Conservation (phyloP, 2,113 vertebrate genomes). For the Xiphorhynchus elegans region DNA sequence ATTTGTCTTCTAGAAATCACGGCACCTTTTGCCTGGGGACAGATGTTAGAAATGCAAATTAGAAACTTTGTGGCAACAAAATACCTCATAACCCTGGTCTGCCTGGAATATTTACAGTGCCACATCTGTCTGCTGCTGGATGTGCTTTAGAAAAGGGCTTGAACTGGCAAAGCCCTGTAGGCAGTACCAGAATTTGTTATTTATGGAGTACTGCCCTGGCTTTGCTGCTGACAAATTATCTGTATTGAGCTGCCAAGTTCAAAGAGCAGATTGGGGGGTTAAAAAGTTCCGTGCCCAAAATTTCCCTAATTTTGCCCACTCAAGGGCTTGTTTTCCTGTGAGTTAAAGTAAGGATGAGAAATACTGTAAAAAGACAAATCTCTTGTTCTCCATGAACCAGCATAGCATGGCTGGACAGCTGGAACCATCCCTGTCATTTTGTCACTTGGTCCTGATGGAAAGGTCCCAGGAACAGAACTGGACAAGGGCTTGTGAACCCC, state of each 20-base stretch:
- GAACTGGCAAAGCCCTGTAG: neutral
- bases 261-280: neutral
- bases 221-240: neutral
- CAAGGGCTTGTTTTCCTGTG: neutral
- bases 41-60: neutral
- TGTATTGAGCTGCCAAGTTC: neutral
- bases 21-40: neutral
- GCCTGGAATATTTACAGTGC: fast-evolving
- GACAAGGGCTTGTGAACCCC: neutral
- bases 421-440: neutral
- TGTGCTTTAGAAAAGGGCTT: neutral
- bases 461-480: neutral
- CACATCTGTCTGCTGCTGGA: neutral
- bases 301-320: neutral
- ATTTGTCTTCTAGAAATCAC: neutral
- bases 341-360: neutral
- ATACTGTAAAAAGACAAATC: neutral
- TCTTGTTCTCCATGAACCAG: fast-evolving
- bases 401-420: fast-evolving
- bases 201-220: neutral
- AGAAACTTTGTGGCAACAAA: neutral
- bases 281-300: neutral
- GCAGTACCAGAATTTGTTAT: neutral
- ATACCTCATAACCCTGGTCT: no score
- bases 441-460: neutral